Percentiles rank a stretch among this genome's conserved stretches.
phyloP scores from a whole-genome alignment of 2,113 vertebrate genomes.

The Steatornis caripensis region DNA sequence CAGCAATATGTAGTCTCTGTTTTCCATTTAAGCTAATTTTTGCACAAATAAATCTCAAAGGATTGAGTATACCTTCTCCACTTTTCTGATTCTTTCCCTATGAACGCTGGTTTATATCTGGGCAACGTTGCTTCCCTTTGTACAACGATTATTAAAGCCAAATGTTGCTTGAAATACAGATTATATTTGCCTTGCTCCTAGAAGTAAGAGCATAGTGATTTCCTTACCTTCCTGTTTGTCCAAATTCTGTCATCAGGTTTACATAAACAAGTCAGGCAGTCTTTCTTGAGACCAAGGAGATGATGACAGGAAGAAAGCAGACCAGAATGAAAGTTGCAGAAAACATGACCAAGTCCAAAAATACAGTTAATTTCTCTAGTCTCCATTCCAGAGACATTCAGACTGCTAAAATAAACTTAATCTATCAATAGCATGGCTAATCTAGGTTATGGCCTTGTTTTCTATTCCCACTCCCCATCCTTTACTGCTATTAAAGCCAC shows the following conservation, averaged over 20 bases:
- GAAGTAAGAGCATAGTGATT: background rate
- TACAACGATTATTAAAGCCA: conserved; percentile 29
- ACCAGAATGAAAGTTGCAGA: background rate
- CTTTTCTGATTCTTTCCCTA: background rate
- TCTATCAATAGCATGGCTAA: background rate
- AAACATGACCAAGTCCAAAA: background rate
- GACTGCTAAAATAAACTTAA: background rate
- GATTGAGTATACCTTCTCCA: conserved; percentile 26
- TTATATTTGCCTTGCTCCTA: conserved; percentile 1
- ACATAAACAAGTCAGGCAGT: background rate
- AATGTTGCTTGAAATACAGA: conserved; percentile 7
- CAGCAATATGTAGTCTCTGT: conserved; percentile 23
- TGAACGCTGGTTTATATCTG: background rate
- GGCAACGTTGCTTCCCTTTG: background rate
- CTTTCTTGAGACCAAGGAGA: background rate
- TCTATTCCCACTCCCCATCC: background rate
- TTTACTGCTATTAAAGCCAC: background rate
- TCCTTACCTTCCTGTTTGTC: conserved; percentile 26
- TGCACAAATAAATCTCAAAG: conserved; percentile 26
- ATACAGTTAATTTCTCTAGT: background rate
- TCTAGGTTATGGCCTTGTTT: background rate
- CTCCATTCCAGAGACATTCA: background rate
- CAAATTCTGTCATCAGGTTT: conserved; percentile 23
- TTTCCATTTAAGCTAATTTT: conserved; percentile 52
- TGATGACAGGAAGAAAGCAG: background rate